Conservation (phyloP, 2,113 vertebrate species). For the Ginglymostoma cirratum region DNA sequence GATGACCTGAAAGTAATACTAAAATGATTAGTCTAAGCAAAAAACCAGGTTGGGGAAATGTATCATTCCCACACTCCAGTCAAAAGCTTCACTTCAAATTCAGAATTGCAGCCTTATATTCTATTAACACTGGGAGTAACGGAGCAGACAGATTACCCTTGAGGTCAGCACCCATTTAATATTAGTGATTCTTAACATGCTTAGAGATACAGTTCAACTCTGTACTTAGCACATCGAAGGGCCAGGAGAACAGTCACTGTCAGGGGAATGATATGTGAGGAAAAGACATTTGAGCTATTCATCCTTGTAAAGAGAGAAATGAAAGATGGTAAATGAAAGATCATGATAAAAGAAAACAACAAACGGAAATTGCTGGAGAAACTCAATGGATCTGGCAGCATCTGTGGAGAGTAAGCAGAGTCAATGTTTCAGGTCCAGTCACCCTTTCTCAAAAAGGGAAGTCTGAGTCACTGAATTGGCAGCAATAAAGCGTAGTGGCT, state of each 20-base stretch:
- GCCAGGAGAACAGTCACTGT: neutral
- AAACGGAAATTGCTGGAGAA: too few relatives aligned
- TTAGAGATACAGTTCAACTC: neutral
- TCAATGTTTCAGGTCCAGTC: too few relatives aligned
- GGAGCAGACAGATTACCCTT: neutral
- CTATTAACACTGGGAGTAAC: neutral
- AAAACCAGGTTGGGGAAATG: neutral
- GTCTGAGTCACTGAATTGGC: neutral
- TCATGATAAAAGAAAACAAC: too few relatives aligned
- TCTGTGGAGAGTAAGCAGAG: too few relatives aligned
- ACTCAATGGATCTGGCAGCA: too few relatives aligned
- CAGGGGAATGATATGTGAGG: neutral
- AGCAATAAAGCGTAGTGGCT: neutral
- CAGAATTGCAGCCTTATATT: neutral
- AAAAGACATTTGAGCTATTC: neutral
- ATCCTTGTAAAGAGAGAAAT: neutral
- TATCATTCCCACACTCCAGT: neutral
- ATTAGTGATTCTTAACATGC: neutral
- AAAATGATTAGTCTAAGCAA: neutral
- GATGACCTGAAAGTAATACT: neutral
- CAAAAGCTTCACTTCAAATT: neutral
- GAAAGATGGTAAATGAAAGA: neutral
- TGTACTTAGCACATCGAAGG: neutral
- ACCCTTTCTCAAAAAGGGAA: neutral
- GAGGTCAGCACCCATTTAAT: neutral